Conservation (phyloP, 2,113 vertebrate genomes). For the Naja naja region DNA sequence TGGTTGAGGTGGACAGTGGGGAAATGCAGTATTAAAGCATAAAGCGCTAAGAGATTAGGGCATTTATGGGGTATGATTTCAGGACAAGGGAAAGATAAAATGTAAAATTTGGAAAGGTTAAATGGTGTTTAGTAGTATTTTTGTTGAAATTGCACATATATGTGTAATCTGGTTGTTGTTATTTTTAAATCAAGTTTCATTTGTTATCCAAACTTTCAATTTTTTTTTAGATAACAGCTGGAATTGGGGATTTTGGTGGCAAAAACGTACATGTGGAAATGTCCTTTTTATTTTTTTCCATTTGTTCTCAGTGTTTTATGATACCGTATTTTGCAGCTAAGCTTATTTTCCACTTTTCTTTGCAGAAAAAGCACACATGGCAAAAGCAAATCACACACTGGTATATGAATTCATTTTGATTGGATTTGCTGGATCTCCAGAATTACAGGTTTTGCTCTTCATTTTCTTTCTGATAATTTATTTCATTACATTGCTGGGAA, state of each 20-base stretch:
- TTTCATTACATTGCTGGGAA: slow-evolving; percentile 27
- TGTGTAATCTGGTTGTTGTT: not conserved
- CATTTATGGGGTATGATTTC: not conserved
- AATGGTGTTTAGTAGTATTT: not conserved
- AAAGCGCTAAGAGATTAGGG: not conserved
- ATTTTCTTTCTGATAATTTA: slow-evolving; percentile 43
- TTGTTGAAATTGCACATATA: not conserved
- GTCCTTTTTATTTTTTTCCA: not conserved
- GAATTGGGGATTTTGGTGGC: not conserved
- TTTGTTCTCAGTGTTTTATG: not conserved
- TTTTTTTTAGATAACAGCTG: not conserved
- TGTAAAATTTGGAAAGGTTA: not conserved
- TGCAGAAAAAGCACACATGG: slow-evolving; percentile 4
- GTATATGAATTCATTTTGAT: slow-evolving; percentile 50
- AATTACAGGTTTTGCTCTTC: slow-evolving; percentile 35
- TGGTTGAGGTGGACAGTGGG: not conserved
- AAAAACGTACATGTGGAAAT: not conserved
- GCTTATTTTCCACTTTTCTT: not conserved
- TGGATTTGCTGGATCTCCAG: slow-evolving; percentile 34
- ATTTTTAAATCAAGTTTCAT: not conserved
- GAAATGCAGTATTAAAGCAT: not conserved
- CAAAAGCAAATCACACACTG: slow-evolving; percentile 25
- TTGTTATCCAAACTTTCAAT: not conserved
- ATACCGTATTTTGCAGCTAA: not conserved
- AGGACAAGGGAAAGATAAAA: not conserved